These are phyloP conservation scores for Sphaerodactylus townsendi DNA, from an alignment of 2,113 vertebrate species.

Conservation along the genomic window DNA sequence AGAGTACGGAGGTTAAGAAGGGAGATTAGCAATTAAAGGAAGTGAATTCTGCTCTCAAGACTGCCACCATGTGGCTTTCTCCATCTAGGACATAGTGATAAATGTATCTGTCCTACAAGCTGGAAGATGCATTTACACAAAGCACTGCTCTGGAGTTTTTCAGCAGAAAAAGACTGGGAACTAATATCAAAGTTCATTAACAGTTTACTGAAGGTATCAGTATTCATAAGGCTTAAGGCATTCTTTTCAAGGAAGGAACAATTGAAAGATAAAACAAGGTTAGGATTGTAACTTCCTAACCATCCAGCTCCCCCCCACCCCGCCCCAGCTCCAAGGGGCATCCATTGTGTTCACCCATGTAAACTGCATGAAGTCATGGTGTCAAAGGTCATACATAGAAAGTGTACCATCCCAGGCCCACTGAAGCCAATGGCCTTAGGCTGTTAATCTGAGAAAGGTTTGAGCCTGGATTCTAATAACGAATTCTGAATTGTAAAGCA, in stretches of 20 bases:
- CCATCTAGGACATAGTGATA: background rate
- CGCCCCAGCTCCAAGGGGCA: too few species aligned
- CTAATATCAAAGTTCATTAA: background rate
- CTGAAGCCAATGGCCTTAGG: too few species aligned
- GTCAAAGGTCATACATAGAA: too few species aligned
- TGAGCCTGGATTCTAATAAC: background rate
- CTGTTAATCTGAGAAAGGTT: too few species aligned
- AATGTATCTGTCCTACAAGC: accelerated
- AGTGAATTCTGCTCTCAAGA: constrained; percentile 3
- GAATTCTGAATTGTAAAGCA: background rate
- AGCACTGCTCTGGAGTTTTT: background rate
- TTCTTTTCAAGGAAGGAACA: background rate
- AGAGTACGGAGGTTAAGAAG: background rate
- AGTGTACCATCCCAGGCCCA: too few species aligned
- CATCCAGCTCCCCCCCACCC: too few species aligned
- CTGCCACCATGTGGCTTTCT: constrained; percentile 6
- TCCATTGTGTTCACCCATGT: too few species aligned
- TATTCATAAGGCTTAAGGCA: background rate
- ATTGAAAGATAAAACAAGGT: too few species aligned
- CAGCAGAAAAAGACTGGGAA: background rate
- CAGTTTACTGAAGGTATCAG: background rate
- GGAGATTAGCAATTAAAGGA: background rate
- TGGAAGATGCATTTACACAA: background rate
- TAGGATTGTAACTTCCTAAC: too few species aligned
- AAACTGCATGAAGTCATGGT: too few species aligned